Percentiles rank a stretch among this genome's conserved stretches.
These are phyloP conservation scores for Tachina lurida DNA, from an alignment of 2,888 invertebrate species.

Conservation along the genomic window DNA sequence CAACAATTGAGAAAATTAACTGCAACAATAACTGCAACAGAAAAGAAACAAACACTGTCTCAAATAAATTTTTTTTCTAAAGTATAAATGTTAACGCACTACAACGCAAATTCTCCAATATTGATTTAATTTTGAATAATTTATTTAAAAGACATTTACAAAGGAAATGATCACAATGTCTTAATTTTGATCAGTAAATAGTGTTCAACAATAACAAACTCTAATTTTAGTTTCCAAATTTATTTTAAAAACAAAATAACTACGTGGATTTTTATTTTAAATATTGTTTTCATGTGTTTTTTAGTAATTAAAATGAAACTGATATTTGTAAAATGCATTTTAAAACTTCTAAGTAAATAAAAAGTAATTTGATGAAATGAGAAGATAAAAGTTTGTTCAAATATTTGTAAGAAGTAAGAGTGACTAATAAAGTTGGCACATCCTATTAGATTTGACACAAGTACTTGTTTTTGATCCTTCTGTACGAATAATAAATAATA, in stretches of 20 bases:
- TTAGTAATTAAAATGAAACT: conserved; percentile 17
- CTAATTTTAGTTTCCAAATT: conserved; percentile 41
- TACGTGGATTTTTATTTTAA: conserved; percentile 30
- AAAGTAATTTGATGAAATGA: conserved; percentile 44
- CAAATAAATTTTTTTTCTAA: conserved; percentile 40
- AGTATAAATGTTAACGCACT: conserved; percentile 30
- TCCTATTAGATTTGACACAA: too few species aligned
- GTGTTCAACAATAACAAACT: conserved; percentile 39
- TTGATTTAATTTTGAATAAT: conserved; percentile 8
- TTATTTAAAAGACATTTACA: conserved; percentile 10
- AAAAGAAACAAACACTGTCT: conserved; percentile 34
- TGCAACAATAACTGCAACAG: conserved; percentile 53
- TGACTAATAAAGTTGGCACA: neutral
- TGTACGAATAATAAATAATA: too few species aligned
- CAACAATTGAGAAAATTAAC: conserved; percentile 50
- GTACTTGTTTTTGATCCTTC: too few species aligned
- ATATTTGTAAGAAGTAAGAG: neutral
- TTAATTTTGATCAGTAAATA: conserved; percentile 31
- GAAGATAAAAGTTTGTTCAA: neutral
- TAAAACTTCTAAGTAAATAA: conserved; percentile 46
- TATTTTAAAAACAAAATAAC: conserved; percentile 24
- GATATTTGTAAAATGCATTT: conserved; percentile 50
- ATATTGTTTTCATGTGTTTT: conserved; percentile 4
- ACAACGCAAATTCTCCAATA: conserved; percentile 24
- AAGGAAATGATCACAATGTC: neutral